Evolutionary conservation across 2,797 vertebrate species (phyloP), one percentile per base, ranked within the genome.

Genomic region (Malacoctenus gilli): DNA sequence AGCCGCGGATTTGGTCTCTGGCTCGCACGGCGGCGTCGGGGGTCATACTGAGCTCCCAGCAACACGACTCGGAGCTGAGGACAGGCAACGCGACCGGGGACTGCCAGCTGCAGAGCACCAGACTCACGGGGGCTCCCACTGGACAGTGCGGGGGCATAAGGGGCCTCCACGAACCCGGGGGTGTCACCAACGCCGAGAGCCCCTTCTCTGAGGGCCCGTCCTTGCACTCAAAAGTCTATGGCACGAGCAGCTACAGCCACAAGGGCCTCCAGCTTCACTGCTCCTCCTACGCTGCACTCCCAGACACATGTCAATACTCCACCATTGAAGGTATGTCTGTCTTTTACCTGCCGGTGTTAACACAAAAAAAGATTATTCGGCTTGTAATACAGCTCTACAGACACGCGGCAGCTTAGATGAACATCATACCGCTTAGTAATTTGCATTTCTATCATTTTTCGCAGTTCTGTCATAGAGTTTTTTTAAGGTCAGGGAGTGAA

Each of bases 1-100:
- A 95, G 68, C 94, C 95, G 12, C 88, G 93, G 79, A 98, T 98
- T 88, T 98, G 96, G 96, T 98, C 96, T 0, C 84, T 97, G 77
- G 96, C 95, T 12, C 94, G 90, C 37, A 98, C 95, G 0, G 96
- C 94, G 0, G 94, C 91, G 5, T 87, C 92, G 1, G 87, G 88
- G 39, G 85, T 89, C 52, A 82, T 90, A 32, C 80, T 90, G 63
- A 89, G 89, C 50, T 57, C 84, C 4, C 81, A 91, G 62, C 81
- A 90, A 39, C 77, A 83, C 2, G 65, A 76, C 21, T 58, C 78
- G 11, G 85, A 91, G 57, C 69, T 86, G 64, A 90, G 89, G 85
- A 91, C 87, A 70, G 87, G 83, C 23, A 77, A 68, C 66, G 62
- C 70, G 4, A 75, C 62, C 1, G 79, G 82, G 19, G 90, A 92